Percentiles rank a stretch among this genome's conserved stretches.
phyloP scores from a whole-genome alignment of 2,797 vertebrate species.

The Enteromius afrohamiltoni region DNA sequence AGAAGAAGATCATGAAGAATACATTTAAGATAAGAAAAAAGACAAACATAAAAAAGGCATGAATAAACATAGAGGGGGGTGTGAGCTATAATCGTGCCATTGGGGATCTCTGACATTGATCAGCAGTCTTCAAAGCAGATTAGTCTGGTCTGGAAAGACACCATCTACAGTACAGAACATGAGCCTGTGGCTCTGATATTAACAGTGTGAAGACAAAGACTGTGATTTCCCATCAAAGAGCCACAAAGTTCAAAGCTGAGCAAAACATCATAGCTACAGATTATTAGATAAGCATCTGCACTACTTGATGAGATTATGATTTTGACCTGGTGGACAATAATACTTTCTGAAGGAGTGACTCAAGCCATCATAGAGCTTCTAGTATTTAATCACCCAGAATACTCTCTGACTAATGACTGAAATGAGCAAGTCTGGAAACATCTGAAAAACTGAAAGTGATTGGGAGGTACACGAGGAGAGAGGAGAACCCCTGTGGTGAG shows the following conservation, averaged over 20 bases:
- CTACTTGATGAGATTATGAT: not conserved
- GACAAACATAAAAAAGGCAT: not conserved
- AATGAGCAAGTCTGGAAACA: not conserved
- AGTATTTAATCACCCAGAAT: not conserved
- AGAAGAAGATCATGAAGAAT: not conserved
- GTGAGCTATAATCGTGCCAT: constrained; percentile 1
- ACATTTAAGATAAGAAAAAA: not conserved
- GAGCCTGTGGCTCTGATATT: not conserved
- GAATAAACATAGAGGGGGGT: not conserved
- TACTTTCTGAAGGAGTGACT: not conserved
- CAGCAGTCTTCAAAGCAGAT: constrained; percentile 21
- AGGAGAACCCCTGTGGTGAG: not conserved
- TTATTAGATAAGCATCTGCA: not conserved
- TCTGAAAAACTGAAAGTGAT: not conserved
- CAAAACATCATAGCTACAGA: not conserved
- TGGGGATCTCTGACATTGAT: constrained; percentile 3
- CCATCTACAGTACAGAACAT: constrained; percentile 3
- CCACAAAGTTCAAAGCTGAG: not conserved
- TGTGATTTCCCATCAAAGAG: constrained; percentile 12
- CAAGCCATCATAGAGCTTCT: not conserved
- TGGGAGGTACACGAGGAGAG: not conserved
- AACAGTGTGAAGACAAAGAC: not conserved
- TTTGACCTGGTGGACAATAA: constrained; percentile 14
- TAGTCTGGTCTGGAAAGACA: constrained; percentile 29
- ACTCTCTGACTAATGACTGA: not conserved